These are phyloP conservation scores for Acropora tenuis DNA, from an alignment of 64 coral and sea anemone species.

Conservation along the genomic window DNA sequence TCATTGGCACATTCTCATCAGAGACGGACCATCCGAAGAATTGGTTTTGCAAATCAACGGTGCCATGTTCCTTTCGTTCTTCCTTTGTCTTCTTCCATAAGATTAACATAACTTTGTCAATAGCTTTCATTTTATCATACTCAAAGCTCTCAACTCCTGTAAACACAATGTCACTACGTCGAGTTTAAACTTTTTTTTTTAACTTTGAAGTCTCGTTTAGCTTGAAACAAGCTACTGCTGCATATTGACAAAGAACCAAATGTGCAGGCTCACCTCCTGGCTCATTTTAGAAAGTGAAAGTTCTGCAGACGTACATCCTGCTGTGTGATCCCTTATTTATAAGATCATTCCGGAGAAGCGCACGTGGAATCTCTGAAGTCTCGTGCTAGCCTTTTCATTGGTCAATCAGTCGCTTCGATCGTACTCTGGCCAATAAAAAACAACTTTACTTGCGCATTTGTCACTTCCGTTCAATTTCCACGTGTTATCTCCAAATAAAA, in stretches of 20 bases:
- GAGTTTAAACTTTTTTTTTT: neutral
- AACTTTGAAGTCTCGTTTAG: neutral
- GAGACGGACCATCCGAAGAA: neutral
- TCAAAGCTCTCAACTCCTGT: constrained; percentile 14
- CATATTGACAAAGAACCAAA: neutral
- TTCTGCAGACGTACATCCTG: neutral
- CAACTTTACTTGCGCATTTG: neutral
- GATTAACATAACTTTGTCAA: neutral
- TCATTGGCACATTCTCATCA: neutral
- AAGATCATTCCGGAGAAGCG: constrained; percentile 10
- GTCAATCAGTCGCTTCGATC: constrained; percentile 1
- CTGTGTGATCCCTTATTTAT: neutral
- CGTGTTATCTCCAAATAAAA: neutral
- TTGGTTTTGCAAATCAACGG: neutral
- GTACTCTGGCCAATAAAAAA: constrained; percentile 22
- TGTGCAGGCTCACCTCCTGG: constrained; percentile 27
- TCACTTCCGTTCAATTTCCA: constrained; percentile 26
- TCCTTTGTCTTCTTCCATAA: neutral
- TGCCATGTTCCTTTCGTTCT: neutral
- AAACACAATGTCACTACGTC: neutral
- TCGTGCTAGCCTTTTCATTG: constrained; percentile 39
- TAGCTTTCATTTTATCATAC: neutral
- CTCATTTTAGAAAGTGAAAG: constrained; percentile 46
- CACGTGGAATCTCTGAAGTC: constrained; percentile 48
- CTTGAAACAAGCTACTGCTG: neutral